A percentile compares a stretch with the other conserved stretches of the same genome.
phyloP scores from a whole-genome alignment of 2,888 invertebrate genomes.

The Adineta ricciae region DNA sequence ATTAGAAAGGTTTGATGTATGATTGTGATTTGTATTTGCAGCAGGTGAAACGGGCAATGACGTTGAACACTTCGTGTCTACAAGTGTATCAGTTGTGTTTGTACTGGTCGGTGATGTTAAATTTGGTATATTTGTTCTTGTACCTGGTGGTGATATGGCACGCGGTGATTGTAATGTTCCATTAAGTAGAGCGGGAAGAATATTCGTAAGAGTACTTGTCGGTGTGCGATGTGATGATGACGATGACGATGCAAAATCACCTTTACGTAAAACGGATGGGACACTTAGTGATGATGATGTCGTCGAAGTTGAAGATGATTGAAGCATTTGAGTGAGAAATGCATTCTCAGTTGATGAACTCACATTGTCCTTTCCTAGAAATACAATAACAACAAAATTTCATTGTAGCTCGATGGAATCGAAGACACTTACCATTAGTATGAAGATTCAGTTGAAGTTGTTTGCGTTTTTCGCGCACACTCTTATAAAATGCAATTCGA shows the following conservation, averaged over 20 bases:
- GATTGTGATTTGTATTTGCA: neutral
- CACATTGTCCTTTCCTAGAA: neutral
- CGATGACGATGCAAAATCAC: neutral
- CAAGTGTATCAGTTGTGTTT: neutral
- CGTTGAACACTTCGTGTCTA: neutral
- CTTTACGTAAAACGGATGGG: neutral
- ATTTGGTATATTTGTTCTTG: neutral
- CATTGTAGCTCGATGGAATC: neutral
- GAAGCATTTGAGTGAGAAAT: neutral
- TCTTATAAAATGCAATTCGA: neutral
- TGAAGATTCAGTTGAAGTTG: neutral
- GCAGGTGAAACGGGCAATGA: neutral
- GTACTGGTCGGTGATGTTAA: neutral
- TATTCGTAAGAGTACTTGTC: neutral
- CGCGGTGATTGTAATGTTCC: neutral
- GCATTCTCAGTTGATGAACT: neutral
- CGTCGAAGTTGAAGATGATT: neutral
- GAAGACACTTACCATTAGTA: neutral
- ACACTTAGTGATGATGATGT: neutral
- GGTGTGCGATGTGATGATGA: neutral
- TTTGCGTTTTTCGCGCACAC: constrained; percentile 14
- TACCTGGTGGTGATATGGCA: neutral
- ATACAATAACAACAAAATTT: neutral
- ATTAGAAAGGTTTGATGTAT: neutral
- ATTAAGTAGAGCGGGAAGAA: neutral